These are phyloP conservation scores for Agrilus biguttatus DNA, from an alignment of 2,888 invertebrate species.

Conservation along the genomic window DNA sequence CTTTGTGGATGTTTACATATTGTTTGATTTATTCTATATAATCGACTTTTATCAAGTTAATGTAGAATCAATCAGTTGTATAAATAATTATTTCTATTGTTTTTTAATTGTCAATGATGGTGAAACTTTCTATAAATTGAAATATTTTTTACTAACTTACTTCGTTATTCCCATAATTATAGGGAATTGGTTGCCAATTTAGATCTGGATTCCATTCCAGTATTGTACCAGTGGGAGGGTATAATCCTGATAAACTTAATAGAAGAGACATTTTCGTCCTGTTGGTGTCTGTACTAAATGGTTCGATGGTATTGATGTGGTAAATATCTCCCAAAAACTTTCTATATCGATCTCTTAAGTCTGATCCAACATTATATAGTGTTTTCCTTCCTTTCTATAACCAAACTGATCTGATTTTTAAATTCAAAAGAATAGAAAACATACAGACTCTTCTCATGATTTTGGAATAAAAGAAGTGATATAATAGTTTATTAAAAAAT, in stretches of 20 bases:
- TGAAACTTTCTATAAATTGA: too few relatives aligned
- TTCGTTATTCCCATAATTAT: slow-evolving; percentile 10
- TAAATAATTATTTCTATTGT: too few relatives aligned
- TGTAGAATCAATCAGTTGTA: too few relatives aligned
- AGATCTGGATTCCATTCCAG: slow-evolving; percentile 37
- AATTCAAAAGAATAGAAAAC: too few relatives aligned
- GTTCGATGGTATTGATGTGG: slow-evolving; percentile 37
- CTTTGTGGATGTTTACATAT: too few relatives aligned
- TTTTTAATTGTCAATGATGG: too few relatives aligned
- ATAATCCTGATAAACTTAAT: slow-evolving; percentile 51
- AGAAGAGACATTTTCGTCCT: slow-evolving; percentile 58
- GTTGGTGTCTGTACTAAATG: slow-evolving; percentile 53
- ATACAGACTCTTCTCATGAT: too few relatives aligned
- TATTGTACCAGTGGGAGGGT: slow-evolving; percentile 40
- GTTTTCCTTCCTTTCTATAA: slow-evolving; percentile 18
- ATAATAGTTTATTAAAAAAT: slow-evolving; percentile 1
- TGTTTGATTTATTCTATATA: too few relatives aligned
- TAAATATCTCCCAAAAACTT: slow-evolving; percentile 43
- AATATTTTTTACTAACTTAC: too few relatives aligned
- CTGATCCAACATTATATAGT: slow-evolving; percentile 43
- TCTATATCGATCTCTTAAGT: slow-evolving; percentile 42
- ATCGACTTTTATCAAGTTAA: too few relatives aligned
- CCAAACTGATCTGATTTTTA: background rate
- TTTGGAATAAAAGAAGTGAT: too few relatives aligned
- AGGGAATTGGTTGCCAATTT: slow-evolving; percentile 22